phyloP scores from a whole-genome alignment of 35 echinoderm and acorn worm species.

The Holothuria glaberrima region DNA sequence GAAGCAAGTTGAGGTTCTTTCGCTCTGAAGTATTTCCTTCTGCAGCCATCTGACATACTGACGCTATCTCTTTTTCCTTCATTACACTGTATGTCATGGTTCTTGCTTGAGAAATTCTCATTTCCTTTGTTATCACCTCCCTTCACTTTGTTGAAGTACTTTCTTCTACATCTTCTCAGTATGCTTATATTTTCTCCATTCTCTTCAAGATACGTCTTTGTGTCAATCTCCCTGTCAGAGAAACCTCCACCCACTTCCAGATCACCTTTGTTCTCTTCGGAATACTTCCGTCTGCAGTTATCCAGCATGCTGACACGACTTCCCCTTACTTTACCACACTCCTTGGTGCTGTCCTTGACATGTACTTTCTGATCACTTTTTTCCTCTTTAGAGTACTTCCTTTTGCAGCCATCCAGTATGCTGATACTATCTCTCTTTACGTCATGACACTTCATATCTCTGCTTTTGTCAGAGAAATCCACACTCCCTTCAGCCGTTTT shows the following conservation, averaged over 20 bases:
- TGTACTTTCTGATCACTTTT: no score
- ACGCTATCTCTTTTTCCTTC: background rate
- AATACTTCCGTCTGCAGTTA: background rate
- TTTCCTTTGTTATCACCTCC: background rate
- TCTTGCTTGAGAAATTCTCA: background rate
- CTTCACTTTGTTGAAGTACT: background rate
- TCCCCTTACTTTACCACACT: background rate
- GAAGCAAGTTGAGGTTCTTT: background rate
- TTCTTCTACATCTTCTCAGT: background rate
- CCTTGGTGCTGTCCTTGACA: no score
- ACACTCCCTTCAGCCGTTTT: background rate
- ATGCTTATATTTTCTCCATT: background rate
- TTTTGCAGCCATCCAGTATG: slow-evolving; percentile 1
- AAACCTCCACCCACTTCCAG: background rate
- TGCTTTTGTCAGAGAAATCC: slow-evolving; percentile 11
- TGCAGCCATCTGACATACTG: background rate
- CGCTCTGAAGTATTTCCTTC: background rate
- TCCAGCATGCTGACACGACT: background rate
- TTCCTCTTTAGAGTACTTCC: background rate
- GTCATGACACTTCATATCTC: background rate
- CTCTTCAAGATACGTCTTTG: background rate
- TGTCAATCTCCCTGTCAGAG: background rate
- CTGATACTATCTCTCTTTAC: slow-evolving; percentile 12
- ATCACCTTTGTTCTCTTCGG: background rate
- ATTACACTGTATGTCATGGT: background rate